These are phyloP conservation scores for Bryconaethiops microstoma DNA, from an alignment of 2,797 vertebrate genomes.

Conservation along the genomic window DNA sequence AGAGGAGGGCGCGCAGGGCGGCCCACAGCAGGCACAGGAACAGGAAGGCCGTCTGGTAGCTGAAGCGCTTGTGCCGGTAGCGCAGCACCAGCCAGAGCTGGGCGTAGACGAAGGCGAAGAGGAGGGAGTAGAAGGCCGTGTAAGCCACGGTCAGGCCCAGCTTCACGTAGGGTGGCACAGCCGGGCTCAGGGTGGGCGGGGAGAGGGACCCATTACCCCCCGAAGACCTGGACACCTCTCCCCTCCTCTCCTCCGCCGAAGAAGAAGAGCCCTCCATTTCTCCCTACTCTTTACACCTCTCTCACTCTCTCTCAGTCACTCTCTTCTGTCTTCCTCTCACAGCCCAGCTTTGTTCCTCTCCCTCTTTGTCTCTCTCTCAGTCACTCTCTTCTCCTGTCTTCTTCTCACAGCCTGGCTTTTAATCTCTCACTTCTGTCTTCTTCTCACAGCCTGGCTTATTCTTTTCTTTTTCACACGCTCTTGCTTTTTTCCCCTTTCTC, in stretches of 20 bases:
- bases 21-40: slow-evolving; percentile 97
- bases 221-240: slow-evolving; percentile 2
- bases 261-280: slow-evolving; percentile 36
- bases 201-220: slow-evolving; percentile 59
- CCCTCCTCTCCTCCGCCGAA: slow-evolving; percentile 39
- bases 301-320: slow-evolving; percentile 7
- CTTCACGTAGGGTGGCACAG: slow-evolving; percentile 88
- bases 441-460: neutral
- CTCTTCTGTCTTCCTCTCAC: slow-evolving; percentile 20
- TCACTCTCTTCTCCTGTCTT: slow-evolving; percentile 9
- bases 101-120: slow-evolving; percentile 90
- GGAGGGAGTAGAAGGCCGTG: slow-evolving; percentile 90
- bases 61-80: slow-evolving; percentile 93
- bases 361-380: neutral
- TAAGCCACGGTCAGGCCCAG: slow-evolving; percentile 91
- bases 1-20: slow-evolving; percentile 91
- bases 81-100: slow-evolving; percentile 96
- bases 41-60: slow-evolving; percentile 95
- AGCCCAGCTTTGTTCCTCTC: slow-evolving; percentile 22
- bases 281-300: slow-evolving; percentile 31
- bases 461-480: neutral
- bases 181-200: slow-evolving; percentile 83
- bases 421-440: neutral
- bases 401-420: slow-evolving; percentile 31
- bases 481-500: slow-evolving; percentile 11